phyloP scores from a whole-genome alignment of 2,888 invertebrate genomes.

The Corbicula japonica region DNA sequence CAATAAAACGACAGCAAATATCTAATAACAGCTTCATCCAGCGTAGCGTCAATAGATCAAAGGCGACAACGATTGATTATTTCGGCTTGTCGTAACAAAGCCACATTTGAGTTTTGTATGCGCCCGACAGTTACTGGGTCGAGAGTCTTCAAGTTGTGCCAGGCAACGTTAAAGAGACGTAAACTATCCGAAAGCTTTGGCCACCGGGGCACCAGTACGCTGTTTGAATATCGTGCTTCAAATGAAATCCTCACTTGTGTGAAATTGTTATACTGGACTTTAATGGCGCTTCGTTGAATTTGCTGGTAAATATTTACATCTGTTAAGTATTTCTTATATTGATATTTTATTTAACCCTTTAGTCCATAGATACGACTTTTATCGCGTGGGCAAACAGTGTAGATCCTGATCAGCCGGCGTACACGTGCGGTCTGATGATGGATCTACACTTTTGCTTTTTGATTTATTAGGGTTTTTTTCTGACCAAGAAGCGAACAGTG shows the following conservation, averaged over 20 bases:
- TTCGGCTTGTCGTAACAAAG: background rate
- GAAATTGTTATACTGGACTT: no score
- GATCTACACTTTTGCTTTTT: no score
- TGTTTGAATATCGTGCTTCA: background rate
- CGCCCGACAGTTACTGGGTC: conserved; percentile 1
- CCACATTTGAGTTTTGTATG: background rate
- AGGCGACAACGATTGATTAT: conserved; percentile 14
- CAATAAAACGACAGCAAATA: conserved; percentile 15
- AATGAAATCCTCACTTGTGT: no score
- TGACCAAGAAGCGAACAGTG: no score
- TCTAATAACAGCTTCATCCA: conserved; percentile 12
- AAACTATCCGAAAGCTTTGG: background rate
- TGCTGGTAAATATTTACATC: no score
- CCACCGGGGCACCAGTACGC: background rate
- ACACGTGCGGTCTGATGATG: no score
- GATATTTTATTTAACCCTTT: no score
- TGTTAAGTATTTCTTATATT: no score
- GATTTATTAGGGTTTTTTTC: no score
- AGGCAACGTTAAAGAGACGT: conserved; percentile 11
- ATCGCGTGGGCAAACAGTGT: no score
- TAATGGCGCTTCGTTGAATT: background rate
- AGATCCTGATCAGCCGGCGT: no score
- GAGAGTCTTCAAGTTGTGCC: conserved; percentile 3
- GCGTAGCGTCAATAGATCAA: conserved; percentile 8
- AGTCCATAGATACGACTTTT: no score